Conservation (phyloP, 92 coral and sea anemone species). For the Ricordea florida region DNA sequence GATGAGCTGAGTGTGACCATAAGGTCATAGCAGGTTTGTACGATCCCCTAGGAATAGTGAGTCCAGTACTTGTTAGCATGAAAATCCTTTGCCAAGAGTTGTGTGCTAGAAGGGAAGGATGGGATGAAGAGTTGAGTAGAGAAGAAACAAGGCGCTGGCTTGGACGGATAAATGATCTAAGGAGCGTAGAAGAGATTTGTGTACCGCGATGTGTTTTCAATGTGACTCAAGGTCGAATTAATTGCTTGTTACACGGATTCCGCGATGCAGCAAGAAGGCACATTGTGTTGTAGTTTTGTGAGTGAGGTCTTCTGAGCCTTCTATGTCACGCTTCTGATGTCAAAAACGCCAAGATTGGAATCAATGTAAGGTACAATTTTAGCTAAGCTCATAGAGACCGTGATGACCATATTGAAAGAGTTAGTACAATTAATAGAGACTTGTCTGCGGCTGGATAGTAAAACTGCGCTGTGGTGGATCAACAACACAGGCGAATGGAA, state of each 20-base stretch:
- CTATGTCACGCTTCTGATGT: not conserved
- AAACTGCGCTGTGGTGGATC: slow-evolving; percentile 51
- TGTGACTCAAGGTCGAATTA: not conserved
- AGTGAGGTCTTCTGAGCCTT: not conserved
- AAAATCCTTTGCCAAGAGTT: slow-evolving; percentile 31
- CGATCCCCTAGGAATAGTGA: slow-evolving; percentile 42
- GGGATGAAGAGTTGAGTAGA: slow-evolving; percentile 30
- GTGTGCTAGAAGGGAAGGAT: slow-evolving; percentile 23
- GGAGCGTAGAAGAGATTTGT: not conserved
- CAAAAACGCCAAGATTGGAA: slow-evolving; percentile 25
- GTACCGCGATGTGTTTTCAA: slow-evolving; percentile 31
- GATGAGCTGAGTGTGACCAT: too few relatives aligned
- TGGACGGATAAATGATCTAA: slow-evolving; percentile 20
- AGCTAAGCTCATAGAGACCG: slow-evolving; percentile 15
- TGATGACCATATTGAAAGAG: not conserved
- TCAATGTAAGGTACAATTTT: slow-evolving; percentile 4
- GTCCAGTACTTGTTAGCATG: slow-evolving; percentile 26
- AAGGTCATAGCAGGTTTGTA: slow-evolving; percentile 45
- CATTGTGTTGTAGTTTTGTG: slow-evolving; percentile 17
- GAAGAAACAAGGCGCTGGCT: slow-evolving; percentile 14
- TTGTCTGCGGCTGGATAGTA: slow-evolving; percentile 44
- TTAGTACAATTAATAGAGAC: not conserved
- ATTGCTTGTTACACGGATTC: slow-evolving; percentile 12
- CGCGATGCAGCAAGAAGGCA: slow-evolving; percentile 14
- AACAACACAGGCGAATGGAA: slow-evolving; percentile 35